Base-by-base conservation (phyloP, 2,888 invertebrate species). In the Rhingia campestris region DNA sequence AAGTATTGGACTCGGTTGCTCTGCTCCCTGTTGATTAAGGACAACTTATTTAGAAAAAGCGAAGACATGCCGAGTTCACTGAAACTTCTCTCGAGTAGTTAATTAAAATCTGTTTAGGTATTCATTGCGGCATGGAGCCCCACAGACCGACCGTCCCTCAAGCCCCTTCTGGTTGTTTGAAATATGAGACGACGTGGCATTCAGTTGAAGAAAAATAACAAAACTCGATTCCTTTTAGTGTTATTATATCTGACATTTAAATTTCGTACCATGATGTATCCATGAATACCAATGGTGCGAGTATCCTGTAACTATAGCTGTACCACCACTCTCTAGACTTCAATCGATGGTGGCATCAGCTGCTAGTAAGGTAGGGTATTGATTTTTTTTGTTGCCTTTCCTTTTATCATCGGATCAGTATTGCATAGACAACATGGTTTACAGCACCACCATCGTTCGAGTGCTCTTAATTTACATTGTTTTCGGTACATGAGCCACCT, bases 21-120 rank as follows among this genome's bases (percentile, higher is more conserved):
- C 41, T 51, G 32, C n/a, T 33, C 22, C 56, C 10, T 7, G 73
- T 67, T 64, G 73, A 77, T 73, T 73, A 58, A 63, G 82, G 47
- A 61, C 22, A 66, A 79, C 49, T 66, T 76, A 61, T 54, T 81
- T 72, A 49, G 73, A 77, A 76, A 64, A 69, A 35, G 75, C 56
- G 35, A 69, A 66, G 64, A 64, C 63, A 54, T 58, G 53, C 47
- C 33, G 63, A 77, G 80, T 66, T 80, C 70, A 61, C 39, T n/a
- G 43, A 70, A 66, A 84, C 64, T 84, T 80, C 74, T 80, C 74
- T 64, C 59, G 53, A 49, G 58, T 45, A 80, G 80, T 85, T 85
- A 85, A 85, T 85, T 85, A 85, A 81, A 81, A 81, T 67, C 70
- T 72, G 81, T 67, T 85, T 85, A 47, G 70, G 70, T 85, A 85